Base-by-base conservation (phyloP, 1,140 invertebrate species). In the Drosophila tropicalis region DNA sequence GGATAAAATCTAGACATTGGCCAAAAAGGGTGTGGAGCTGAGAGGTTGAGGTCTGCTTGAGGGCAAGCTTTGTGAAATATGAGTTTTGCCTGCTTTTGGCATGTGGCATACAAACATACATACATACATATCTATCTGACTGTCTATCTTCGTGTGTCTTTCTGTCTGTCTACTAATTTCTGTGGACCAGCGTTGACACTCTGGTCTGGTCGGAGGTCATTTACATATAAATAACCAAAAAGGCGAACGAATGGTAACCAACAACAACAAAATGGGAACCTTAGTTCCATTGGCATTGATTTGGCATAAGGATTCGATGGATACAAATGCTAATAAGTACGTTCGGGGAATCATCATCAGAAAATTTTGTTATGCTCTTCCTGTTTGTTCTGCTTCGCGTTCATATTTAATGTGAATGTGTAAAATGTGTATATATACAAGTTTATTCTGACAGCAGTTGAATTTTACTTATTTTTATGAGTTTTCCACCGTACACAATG, bases 191-290 rank as follows among this genome's bases (percentile, higher is more conserved):
- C 56, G n/a, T 12, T 13, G 12, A 19, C 39, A 29, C 12, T 25
- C 32, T 55, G 34, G 34, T 36, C 34, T 41, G 57, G 17, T 39
- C 71, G 44, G 17, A 54, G 75, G 65, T 80, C 79, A 86, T 86
- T 86, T 87, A 77, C 83, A 86, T 86, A 86, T 86, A 86, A 83
- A 86, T 86, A 81, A 82, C 75, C 65, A 62, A 72, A 72, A 76
- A 76, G 47, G 66, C 25, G 51, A 61, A 70, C 40, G 47, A n/a
- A 73, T 22, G 54, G 57, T 22, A 34, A 44, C 22, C 25, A 47
- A 56, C 39, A 55, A 34, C 34, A 29, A 6, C 29, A 44, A 25
- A 66, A 55, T 51, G 15, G 56, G 12, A 39, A 36, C n/a, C 34
- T 15, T 17, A 17, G 10, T 58, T 57, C 22, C 56, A 51, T 29